Conservation (phyloP, 2,113 vertebrate genomes). For the Ictidomys tridecemlineatus region DNA sequence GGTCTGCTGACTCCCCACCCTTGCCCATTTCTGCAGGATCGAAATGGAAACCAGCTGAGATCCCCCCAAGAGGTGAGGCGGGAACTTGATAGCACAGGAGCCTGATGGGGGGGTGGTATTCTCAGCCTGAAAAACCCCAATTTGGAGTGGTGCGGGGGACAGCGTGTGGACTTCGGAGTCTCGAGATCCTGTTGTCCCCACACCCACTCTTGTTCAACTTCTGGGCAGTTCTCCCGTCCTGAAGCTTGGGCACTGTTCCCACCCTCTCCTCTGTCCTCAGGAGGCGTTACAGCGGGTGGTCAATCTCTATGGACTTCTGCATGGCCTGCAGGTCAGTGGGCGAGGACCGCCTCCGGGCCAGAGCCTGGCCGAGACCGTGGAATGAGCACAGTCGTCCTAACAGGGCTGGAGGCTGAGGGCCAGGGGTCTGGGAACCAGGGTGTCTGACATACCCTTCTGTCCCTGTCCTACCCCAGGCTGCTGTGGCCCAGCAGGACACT, state of each 20-base stretch:
- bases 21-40: conserved; percentile 87
- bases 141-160: not conserved
- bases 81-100: not conserved
- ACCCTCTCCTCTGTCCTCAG: conserved; percentile 80
- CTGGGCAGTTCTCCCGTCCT: not conserved
- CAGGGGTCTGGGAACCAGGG: not conserved
- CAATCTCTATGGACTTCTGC: conserved; percentile 92
- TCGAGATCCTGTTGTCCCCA: not conserved
- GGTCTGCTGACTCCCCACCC: not conserved
- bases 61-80: conserved; percentile 90
- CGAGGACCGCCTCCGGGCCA: not conserved
- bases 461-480: conserved; percentile 84
- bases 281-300: conserved; percentile 91
- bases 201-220: not conserved
- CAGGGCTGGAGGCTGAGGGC: not conserved
- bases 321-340: conserved; percentile 92
- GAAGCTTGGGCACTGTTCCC: not conserved
- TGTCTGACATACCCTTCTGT: not conserved
- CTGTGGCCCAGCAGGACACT: conserved; percentile 93
- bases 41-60: conserved; percentile 94
- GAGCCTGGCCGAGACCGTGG: not conserved
- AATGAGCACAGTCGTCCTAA: not conserved
- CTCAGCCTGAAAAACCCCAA: not conserved
- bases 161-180: not conserved
- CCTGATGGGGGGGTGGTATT: not conserved